phyloP scores from a whole-genome alignment of 2,113 vertebrate species.

The Aptenodytes forsteri region DNA sequence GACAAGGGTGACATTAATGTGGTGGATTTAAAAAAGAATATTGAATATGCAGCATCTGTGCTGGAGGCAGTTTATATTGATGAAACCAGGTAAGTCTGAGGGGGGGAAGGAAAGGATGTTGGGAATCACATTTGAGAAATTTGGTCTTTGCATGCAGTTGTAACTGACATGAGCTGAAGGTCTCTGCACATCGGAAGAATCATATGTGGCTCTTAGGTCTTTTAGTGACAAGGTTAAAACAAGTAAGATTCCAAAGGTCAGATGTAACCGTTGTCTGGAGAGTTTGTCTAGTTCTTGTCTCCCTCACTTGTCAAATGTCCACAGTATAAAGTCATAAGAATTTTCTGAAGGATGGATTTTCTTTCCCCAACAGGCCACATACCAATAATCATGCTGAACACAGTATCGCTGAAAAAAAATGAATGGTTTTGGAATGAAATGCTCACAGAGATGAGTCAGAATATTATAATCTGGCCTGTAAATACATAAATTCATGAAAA shows the following conservation, averaged over 20 bases:
- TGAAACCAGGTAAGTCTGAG: conserved; percentile 87
- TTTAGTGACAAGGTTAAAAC: not conserved
- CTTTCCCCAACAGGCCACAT: not conserved
- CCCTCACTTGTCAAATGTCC: not conserved
- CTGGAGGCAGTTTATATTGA: conserved; percentile 96
- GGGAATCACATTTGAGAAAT: not conserved
- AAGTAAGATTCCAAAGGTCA: not conserved
- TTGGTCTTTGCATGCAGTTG: not conserved
- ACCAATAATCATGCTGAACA: not conserved
- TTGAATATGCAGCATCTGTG: conserved; percentile 93
- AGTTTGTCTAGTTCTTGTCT: not conserved
- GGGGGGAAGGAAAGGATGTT: not conserved
- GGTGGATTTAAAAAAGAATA: conserved; percentile 91
- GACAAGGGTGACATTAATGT: conserved; percentile 92
- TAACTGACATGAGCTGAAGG: not conserved
- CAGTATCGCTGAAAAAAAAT: not conserved
- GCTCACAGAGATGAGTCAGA: not conserved
- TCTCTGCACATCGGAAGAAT: not conserved
- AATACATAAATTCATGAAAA: not conserved
- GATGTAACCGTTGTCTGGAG: not conserved
- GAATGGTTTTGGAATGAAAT: not conserved
- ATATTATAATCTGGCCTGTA: not conserved
- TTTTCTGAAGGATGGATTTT: not conserved
- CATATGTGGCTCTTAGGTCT: not conserved
- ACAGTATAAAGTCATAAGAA: not conserved